Conservation (phyloP, 2,113 vertebrate species). For the Penelope pileata region DNA sequence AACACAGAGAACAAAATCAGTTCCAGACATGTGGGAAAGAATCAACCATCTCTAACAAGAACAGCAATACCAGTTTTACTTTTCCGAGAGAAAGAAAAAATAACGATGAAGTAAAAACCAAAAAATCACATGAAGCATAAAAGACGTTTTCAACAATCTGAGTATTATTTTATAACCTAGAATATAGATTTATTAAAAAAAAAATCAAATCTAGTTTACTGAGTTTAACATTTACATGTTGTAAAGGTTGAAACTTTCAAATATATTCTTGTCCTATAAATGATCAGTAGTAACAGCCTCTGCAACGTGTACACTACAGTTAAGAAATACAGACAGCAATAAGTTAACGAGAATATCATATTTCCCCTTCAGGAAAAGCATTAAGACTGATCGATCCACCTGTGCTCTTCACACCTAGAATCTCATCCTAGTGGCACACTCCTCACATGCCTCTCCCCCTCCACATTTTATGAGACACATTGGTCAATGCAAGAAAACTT, state of each 20-base stretch:
- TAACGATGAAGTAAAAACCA: neutral
- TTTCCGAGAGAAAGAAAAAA: conserved; percentile 22
- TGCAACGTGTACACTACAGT: neutral
- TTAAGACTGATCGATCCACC: neutral
- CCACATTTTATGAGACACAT: neutral
- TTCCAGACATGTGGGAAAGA: conserved; percentile 52
- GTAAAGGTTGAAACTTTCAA: neutral
- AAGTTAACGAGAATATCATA: neutral
- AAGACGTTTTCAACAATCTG: conserved; percentile 6
- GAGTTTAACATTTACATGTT: neutral
- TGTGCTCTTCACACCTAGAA: neutral
- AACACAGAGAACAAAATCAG: conserved; percentile 17
- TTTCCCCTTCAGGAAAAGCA: neutral
- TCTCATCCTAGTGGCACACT: neutral
- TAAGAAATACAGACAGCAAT: conserved; percentile 20
- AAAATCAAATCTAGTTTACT: neutral
- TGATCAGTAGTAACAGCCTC: neutral
- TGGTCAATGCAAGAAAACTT: neutral
- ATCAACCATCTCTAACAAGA: conserved; percentile 21
- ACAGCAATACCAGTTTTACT: conserved; percentile 5
- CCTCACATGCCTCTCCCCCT: neutral
- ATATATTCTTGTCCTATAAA: neutral
- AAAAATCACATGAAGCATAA: neutral
- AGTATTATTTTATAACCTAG: neutral
- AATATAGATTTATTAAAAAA: neutral